phyloP scores from a whole-genome alignment of 2,888 invertebrate species.

The Hypsopygia costalis region DNA sequence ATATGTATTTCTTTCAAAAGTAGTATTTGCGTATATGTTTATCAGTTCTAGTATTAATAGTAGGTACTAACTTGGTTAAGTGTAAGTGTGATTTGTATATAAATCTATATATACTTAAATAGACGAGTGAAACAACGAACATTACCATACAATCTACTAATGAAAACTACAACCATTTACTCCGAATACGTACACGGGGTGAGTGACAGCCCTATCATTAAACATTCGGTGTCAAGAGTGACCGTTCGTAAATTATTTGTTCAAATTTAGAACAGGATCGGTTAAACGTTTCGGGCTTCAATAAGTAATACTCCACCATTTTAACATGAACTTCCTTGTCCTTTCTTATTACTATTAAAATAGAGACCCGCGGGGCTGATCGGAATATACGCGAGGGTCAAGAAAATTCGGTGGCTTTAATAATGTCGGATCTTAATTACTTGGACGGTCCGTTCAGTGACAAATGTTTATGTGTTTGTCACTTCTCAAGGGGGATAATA shows the following conservation, averaged over 20 bases:
- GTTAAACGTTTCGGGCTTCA: conserved; percentile 76
- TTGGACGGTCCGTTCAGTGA: conserved; percentile 68
- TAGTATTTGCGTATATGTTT: too few species aligned
- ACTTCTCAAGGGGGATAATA: conserved; percentile 56
- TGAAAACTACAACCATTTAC: not conserved
- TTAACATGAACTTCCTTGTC: conserved; percentile 29
- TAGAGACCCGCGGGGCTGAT: conserved; percentile 9
- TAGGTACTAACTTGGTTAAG: too few species aligned
- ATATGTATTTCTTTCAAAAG: too few species aligned
- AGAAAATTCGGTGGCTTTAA: conserved; percentile 39
- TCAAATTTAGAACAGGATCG: conserved; percentile 77
- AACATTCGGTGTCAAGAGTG: conserved; percentile 58
- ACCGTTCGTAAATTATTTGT: conserved; percentile 78
- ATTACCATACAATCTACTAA: too few species aligned
- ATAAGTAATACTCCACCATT: conserved; percentile 66
- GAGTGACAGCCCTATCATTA: conserved; percentile 42
- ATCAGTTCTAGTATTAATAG: too few species aligned
- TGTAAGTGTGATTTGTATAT: too few species aligned
- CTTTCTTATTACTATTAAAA: not conserved
- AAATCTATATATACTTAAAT: too few species aligned
- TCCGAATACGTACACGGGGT: not conserved
- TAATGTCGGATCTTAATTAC: conserved; percentile 64
- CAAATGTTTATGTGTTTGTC: conserved; percentile 80
- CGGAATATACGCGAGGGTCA: conserved; percentile 28
- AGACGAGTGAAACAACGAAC: too few species aligned